Percentiles rank a stretch among this genome's conserved stretches.
These are phyloP conservation scores for Numenius phaeopus DNA, from an alignment of 2,797 vertebrate species.

Conservation along the genomic window DNA sequence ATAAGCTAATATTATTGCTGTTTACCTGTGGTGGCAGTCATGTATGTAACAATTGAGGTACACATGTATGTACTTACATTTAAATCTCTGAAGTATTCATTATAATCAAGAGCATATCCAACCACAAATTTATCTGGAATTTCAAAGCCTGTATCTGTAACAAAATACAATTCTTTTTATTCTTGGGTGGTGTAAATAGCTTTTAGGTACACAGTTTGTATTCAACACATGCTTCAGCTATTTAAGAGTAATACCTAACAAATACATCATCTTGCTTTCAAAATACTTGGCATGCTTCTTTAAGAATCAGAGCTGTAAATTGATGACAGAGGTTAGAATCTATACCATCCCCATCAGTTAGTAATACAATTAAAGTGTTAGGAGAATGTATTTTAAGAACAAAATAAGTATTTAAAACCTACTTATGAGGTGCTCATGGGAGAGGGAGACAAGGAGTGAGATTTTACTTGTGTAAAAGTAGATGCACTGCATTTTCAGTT, in stretches of 20 bases:
- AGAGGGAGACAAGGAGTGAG: not conserved
- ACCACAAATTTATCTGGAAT: conserved; percentile 88
- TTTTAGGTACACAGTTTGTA: not conserved
- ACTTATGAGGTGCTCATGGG: not conserved
- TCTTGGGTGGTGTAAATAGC: not conserved
- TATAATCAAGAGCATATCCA: conserved; percentile 89
- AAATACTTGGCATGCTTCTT: not conserved
- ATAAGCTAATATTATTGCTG: not conserved
- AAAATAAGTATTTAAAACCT: not conserved
- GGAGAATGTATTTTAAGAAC: not conserved
- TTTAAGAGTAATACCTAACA: not conserved
- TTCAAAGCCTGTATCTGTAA: conserved; percentile 87
- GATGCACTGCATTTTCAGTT: not conserved
- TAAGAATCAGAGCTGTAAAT: not conserved
- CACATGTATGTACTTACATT: conserved; percentile 25
- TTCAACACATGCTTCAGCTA: not conserved
- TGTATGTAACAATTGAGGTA: not conserved
- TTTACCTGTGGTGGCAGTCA: not conserved
- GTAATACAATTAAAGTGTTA: not conserved
- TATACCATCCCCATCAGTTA: not conserved
- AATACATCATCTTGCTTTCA: not conserved
- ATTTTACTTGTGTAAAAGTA: not conserved
- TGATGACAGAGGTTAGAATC: not conserved
- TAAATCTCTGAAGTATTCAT: conserved; percentile 90
- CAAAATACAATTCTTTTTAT: not conserved